Evolutionary conservation across 2,113 vertebrate genomes (phyloP).

Genomic region (Tautogolabrus adspersus): DNA sequence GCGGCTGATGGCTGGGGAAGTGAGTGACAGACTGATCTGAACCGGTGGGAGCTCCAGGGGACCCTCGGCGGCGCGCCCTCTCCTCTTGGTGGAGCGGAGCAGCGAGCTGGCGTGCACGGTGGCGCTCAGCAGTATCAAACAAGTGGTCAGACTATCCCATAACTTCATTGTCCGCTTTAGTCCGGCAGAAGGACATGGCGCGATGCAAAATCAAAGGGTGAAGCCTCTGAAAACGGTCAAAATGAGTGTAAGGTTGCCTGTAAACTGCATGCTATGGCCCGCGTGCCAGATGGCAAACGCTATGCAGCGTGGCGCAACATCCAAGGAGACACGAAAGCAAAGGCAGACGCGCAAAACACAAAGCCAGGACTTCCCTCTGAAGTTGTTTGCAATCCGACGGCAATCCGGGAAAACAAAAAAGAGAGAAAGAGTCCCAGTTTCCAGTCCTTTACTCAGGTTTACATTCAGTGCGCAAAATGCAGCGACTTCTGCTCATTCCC

Average conservation of each 20-base stretch:
- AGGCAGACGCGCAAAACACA: constrained; percentile 2
- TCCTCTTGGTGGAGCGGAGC: constrained; percentile 33
- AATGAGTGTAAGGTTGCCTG: not conserved
- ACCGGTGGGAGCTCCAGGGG: constrained; percentile 66
- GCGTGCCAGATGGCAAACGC: constrained; percentile 28
- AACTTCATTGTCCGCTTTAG: constrained; percentile 80
- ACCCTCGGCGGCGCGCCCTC: constrained; percentile 49
- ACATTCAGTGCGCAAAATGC: not conserved
- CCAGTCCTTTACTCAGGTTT: not conserved
- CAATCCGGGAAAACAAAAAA: not conserved
- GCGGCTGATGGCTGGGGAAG: constrained; percentile 23
- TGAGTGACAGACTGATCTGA: constrained; percentile 43
- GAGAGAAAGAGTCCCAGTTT: constrained; percentile 7
- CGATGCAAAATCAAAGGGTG: constrained; percentile 45
- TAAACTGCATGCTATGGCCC: constrained; percentile 15
- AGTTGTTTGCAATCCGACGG: not conserved
- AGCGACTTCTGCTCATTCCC: constrained; percentile 7
- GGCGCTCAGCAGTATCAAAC: constrained; percentile 73
- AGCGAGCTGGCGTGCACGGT: constrained; percentile 58
- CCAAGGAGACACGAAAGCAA: constrained; percentile 8
- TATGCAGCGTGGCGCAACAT: constrained; percentile 41
- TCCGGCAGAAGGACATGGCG: constrained; percentile 73
- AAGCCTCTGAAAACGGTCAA: constrained; percentile 28
- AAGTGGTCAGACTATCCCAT: constrained; percentile 80
- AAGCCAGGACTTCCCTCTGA: not conserved